Conservation (phyloP, 2,113 vertebrate genomes). For the human (Homo sapiens) region DNA sequence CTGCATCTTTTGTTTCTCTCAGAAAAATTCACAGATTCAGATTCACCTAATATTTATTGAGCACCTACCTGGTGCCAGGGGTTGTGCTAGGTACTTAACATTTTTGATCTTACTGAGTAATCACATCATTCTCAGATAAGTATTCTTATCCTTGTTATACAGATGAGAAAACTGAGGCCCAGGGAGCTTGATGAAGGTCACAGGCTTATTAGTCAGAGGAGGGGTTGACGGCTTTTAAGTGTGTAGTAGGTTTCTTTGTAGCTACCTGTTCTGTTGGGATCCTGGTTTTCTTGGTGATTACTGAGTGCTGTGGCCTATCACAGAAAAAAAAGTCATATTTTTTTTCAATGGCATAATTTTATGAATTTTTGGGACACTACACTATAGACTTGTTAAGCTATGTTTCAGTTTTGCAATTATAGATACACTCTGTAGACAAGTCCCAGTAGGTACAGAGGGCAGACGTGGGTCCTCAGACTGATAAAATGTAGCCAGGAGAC, state of each 20-base stretch:
- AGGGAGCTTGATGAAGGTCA: background rate
- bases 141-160: background rate
- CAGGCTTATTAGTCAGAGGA: background rate
- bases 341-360: background rate
- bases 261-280: background rate
- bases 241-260: background rate
- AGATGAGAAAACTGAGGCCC: background rate
- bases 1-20: background rate
- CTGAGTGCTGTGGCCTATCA: background rate
- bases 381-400: background rate
- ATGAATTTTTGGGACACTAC: background rate
- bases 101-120: background rate
- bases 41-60: background rate
- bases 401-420: background rate
- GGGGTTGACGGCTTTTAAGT: background rate
- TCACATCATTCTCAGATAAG: background rate
- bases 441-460: background rate
- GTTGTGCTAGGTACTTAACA: background rate
- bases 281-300: background rate
- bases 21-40: background rate
- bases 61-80: background rate
- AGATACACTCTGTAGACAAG: background rate
- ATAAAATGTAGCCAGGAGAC: background rate
- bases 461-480: background rate
- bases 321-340: background rate